phyloP scores from a whole-genome alignment of 2,888 invertebrate genomes.

The Oligia strigilis region DNA sequence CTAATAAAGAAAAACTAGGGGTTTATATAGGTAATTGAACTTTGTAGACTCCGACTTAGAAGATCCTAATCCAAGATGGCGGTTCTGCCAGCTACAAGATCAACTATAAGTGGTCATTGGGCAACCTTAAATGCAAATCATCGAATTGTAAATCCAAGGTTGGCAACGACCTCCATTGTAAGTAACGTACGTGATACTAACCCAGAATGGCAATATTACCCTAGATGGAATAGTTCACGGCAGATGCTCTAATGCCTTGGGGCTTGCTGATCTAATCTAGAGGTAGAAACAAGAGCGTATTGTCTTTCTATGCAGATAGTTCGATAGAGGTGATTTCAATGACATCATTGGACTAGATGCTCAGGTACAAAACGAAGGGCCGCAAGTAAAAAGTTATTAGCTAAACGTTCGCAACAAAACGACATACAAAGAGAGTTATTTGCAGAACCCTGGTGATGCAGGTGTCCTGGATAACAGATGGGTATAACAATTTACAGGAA shows the following conservation, averaged over 20 bases:
- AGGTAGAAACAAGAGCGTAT: constrained; percentile 10
- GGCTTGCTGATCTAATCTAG: constrained; percentile 28
- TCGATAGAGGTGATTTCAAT: constrained; percentile 1
- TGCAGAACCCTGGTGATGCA: background rate
- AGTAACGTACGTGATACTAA: constrained; percentile 54
- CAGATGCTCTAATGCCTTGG: constrained; percentile 13
- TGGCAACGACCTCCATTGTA: constrained; percentile 28
- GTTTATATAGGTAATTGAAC: background rate
- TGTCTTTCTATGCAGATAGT: background rate
- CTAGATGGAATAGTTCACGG: constrained; percentile 53
- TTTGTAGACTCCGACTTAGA: background rate
- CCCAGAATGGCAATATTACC: constrained; percentile 61
- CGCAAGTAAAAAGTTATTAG: background rate
- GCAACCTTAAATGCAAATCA: constrained; percentile 44
- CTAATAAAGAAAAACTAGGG: background rate
- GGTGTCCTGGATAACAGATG: background rate
- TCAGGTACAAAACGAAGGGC: background rate
- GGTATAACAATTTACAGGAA: constrained; percentile 4
- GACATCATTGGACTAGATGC: background rate
- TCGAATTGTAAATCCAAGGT: constrained; percentile 51
- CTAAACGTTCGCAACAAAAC: background rate
- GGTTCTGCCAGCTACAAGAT: background rate
- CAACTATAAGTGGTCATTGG: background rate
- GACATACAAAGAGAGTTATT: background rate
- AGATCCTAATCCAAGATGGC: background rate